Percentiles rank a stretch among this genome's conserved stretches.
phyloP scores from a whole-genome alignment of 64 coral and sea anemone species.

The Platygyra sinensis region DNA sequence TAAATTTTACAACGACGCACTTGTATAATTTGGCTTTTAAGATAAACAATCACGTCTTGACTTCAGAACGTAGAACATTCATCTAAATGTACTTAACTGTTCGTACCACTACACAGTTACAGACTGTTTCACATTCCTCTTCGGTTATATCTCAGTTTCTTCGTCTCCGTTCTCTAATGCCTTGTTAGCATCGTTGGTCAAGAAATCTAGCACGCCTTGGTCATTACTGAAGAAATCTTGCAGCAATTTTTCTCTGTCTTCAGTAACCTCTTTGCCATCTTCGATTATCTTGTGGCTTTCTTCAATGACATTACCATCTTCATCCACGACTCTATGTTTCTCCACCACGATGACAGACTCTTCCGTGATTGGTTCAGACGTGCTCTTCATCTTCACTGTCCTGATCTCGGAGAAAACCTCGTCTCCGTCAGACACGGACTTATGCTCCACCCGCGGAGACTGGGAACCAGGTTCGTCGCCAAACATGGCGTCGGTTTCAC shows the following conservation, averaged over 20 bases:
- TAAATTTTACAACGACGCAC: not conserved
- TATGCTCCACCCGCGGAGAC: not conserved
- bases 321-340: slow-evolving; percentile 54
- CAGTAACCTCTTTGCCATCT: slow-evolving; percentile 12
- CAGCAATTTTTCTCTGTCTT: slow-evolving; percentile 76
- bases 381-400: not conserved
- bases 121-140: not conserved
- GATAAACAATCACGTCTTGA: not conserved
- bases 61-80: not conserved
- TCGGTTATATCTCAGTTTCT: slow-evolving; percentile 84
- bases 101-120: not conserved
- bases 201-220: slow-evolving; percentile 89
- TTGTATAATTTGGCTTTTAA: not conserved
- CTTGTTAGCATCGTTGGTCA: slow-evolving; percentile 15
- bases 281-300: slow-evolving; percentile 24
- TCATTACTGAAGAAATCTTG: slow-evolving; percentile 92
- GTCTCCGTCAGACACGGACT: not conserved
- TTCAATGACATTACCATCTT: slow-evolving; percentile 59
- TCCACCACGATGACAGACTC: slow-evolving; percentile 40
- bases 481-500: slow-evolving; percentile 33
- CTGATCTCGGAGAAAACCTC: slow-evolving; percentile 12
- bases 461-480: slow-evolving; percentile 1
- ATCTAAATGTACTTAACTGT: not conserved
- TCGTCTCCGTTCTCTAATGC: slow-evolving; percentile 50
- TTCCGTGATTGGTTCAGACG: slow-evolving; percentile 6